Percentiles rank a stretch among this genome's conserved stretches.
Evolutionary conservation across 2,888 invertebrate genomes (phyloP).

Genomic region (Dasysyrphus tricinctus): DNA sequence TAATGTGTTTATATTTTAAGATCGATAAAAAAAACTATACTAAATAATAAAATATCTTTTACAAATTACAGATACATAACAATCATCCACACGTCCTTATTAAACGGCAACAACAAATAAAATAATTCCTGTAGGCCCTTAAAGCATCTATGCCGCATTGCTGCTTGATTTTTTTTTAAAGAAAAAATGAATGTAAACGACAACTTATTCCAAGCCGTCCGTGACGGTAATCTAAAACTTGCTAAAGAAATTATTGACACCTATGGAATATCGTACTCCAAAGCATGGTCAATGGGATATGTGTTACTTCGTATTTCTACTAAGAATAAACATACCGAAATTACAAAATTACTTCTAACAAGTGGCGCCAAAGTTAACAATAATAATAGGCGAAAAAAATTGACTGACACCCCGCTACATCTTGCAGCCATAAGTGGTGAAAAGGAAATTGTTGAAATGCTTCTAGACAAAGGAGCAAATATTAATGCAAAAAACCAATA

Average conservation of each 20-base stretch:
- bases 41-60: too few species aligned
- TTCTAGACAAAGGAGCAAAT: conserved; percentile 25
- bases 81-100: neutral
- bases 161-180: neutral
- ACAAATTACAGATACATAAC: neutral
- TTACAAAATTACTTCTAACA: conserved; percentile 6
- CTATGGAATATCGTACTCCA: neutral
- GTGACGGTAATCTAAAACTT: neutral
- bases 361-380: conserved; percentile 5
- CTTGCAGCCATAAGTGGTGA: neutral
- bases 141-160: neutral
- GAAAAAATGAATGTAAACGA: neutral
- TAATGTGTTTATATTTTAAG: too few species aligned
- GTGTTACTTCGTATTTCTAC: neutral
- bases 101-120: neutral
- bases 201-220: conserved; percentile 3
- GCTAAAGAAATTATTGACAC: neutral
- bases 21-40: too few species aligned
- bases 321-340: conserved; percentile 3
- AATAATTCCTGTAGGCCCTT: neutral
- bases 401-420: conserved; percentile 14
- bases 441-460: conserved; percentile 15
- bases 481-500: conserved; percentile 13
- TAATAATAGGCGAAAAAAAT: neutral
- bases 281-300: neutral